Base-by-base conservation (phyloP, 1,140 invertebrate species). In the Drosophila littoralis region DNA sequence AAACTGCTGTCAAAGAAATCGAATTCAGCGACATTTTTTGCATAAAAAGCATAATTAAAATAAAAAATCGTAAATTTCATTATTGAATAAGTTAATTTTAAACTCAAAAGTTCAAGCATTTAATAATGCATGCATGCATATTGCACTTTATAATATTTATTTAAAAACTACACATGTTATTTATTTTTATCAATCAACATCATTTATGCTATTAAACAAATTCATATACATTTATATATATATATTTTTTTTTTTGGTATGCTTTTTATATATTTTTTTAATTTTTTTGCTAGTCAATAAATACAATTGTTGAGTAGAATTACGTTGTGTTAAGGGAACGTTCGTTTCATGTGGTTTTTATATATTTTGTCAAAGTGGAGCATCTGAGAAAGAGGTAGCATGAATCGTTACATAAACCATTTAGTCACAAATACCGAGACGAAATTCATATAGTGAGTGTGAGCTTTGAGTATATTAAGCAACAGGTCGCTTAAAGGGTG, bases 371-470 rank as follows among this genome's bases (percentile, higher is more conserved):
- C 15, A 50, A 50, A 79, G 38, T 40, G 5, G 79, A 79, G 79
- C 68, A 75, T 82, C 76, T 83, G 79, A 77, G 77, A 74, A 70
- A 84, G 83, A 88, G 83, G 83, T 88, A 88, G 83, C 66, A 70
- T 79, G 77, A 86, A 89, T 79, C 66, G 69, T 83, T 80, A 86
- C 63, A 71, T 68, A 76, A 63, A 83, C 72, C 65, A 61, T 67
- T 66, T 60, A 38, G 46, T 61, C 79, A 79, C 55, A 67, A 84
- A 84, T 84, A 73, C 52, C 28, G 58, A 51, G 17, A 32, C 54
- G 38, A 51, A 70, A 63, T 64, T 54, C 10, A 48, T 55, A 69
- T 36, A 60, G 36, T 22, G n/a, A 43, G 40, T 65, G 46, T 13
- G 59, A 57, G 54, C 38, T 13, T 43, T 54, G 63, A 51, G 55